Percentiles rank a stretch among this genome's conserved stretches.
phyloP scores from a whole-genome alignment of 2,113 vertebrate genomes.

The Ochotona curzoniae region DNA sequence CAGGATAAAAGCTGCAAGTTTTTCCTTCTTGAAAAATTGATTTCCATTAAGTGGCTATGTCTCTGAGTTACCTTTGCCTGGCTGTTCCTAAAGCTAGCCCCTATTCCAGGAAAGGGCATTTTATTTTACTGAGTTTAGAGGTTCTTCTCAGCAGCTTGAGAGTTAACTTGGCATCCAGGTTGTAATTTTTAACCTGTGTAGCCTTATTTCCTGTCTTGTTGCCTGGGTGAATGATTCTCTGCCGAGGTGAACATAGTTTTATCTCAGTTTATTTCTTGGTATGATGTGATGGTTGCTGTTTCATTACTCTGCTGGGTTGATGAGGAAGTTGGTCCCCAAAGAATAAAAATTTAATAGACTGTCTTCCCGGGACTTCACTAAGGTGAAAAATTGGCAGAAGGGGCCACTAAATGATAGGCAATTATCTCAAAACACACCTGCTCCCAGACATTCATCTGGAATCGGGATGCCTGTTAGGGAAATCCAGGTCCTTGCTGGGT shows the following conservation, averaged over 20 bases:
- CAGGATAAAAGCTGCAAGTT: neutral
- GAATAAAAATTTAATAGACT: conserved; percentile 62
- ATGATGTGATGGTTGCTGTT: neutral
- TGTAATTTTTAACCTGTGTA: conserved; percentile 6
- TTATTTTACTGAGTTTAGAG: neutral
- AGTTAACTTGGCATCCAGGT: neutral
- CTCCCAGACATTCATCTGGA: conserved; percentile 19
- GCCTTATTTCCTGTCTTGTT: neutral
- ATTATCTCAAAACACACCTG: conserved; percentile 55
- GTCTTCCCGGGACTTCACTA: conserved; percentile 16
- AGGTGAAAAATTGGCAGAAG: conserved; percentile 48
- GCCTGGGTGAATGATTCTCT: conserved; percentile 24
- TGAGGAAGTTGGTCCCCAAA: neutral
- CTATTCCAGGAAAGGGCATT: neutral
- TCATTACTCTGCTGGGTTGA: conserved; percentile 16
- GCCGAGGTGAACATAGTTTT: conserved; percentile 24
- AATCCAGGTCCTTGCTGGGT: neutral
- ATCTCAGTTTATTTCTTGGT: conserved; percentile 37
- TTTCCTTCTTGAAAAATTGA: neutral
- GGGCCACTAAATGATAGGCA: conserved; percentile 1
- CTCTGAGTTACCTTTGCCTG: too few relatives aligned
- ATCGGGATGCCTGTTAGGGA: neutral
- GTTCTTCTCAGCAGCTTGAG: neutral
- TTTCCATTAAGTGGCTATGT: neutral
- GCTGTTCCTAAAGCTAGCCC: neutral